Evolutionary conservation across 2,113 vertebrate genomes (phyloP).

Genomic region (Hystrix cristata): DNA sequence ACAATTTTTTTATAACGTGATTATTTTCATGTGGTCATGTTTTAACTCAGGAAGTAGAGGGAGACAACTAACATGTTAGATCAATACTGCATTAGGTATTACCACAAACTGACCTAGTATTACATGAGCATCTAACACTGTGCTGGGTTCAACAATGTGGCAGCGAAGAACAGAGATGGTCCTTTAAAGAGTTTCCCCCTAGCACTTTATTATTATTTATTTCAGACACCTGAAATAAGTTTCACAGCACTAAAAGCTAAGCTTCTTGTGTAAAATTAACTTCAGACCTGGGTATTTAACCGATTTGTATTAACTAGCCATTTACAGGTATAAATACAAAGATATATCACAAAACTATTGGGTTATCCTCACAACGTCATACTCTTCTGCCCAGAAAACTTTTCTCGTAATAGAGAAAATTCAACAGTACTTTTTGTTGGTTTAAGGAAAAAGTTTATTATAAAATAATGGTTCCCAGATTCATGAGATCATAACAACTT

Average conservation of each 20-base stretch:
- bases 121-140: not conserved
- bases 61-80: not conserved
- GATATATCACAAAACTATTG: not conserved
- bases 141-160: not conserved
- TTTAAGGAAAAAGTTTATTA: not conserved
- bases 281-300: not conserved
- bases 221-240: conserved; percentile 42
- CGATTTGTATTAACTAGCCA: not conserved
- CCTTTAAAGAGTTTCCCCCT: not conserved
- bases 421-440: conserved; percentile 9
- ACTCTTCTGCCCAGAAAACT: conserved; percentile 3
- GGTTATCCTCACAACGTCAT: not conserved
- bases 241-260: conserved; percentile 13
- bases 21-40: not conserved
- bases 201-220: conserved; percentile 19
- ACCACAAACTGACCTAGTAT: not conserved
- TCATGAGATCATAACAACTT: not conserved
- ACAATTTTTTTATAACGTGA: conserved; percentile 19
- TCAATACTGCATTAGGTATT: not conserved
- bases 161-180: not conserved
- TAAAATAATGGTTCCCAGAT: conserved; percentile 14
- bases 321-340: not conserved
- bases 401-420: not conserved
- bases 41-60: not conserved
- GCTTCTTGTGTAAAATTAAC: conserved; percentile 10